These are phyloP conservation scores for Pachliopta kotzebuea DNA, from an alignment of 2,888 invertebrate genomes.

Conservation along the genomic window DNA sequence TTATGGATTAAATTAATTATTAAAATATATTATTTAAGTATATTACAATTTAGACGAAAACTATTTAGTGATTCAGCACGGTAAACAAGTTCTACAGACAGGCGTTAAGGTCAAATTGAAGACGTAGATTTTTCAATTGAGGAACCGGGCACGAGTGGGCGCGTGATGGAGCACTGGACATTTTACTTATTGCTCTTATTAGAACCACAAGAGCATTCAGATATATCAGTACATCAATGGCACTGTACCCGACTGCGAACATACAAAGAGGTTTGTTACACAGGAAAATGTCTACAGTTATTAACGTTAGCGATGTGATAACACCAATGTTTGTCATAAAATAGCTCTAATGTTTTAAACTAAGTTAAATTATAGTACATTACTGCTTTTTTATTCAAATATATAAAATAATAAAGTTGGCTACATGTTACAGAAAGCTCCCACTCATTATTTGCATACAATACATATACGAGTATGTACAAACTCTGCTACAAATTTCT, in stretches of 20 bases:
- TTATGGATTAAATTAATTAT: too few species aligned
- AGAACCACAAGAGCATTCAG: slow-evolving; percentile 37
- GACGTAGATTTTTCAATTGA: slow-evolving; percentile 67
- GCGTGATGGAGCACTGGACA: slow-evolving; percentile 46
- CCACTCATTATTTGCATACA: slow-evolving; percentile 42
- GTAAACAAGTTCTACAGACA: slow-evolving; percentile 40
- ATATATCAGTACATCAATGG: slow-evolving; percentile 48
- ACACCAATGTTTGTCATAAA: not conserved
- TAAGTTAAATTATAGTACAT: not conserved
- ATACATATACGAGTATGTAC: slow-evolving; percentile 38
- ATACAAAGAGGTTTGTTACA: slow-evolving; percentile 33
- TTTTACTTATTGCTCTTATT: slow-evolving; percentile 60
- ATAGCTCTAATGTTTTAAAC: not conserved
- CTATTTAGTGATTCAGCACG: not conserved
- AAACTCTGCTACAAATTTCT: slow-evolving; percentile 39
- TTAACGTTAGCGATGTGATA: slow-evolving; percentile 6
- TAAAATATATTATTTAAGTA: too few species aligned
- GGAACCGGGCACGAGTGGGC: slow-evolving; percentile 57
- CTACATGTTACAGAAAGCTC: slow-evolving; percentile 37
- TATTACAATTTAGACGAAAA: not conserved
- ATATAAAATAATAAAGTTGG: slow-evolving; percentile 34
- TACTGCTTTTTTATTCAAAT: too few species aligned
- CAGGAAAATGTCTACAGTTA: slow-evolving; percentile 1
- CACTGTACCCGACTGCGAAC: slow-evolving; percentile 34
- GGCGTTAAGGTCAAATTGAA: slow-evolving; percentile 64